Evolutionary conservation across 2,113 vertebrate genomes (phyloP).

Genomic region (Eulemur macaco): DNA sequence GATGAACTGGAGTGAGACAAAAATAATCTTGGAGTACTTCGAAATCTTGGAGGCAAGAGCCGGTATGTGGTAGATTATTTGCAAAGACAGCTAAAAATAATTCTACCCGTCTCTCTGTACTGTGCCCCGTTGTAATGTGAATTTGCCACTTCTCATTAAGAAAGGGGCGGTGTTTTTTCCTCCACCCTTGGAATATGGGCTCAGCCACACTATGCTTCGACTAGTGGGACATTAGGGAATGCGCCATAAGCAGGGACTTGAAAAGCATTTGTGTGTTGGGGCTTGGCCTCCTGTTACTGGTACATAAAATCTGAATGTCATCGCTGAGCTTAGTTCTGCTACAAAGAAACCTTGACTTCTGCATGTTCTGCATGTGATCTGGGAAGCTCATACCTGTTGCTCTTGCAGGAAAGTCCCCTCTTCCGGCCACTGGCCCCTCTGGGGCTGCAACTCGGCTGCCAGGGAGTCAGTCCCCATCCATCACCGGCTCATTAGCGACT

Average conservation of each 20-base stretch:
- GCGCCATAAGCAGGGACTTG: background rate
- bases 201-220: background rate
- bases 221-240: background rate
- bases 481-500: slow-evolving; percentile 67
- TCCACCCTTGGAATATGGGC: background rate
- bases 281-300: background rate
- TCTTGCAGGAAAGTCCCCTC: slow-evolving; percentile 32
- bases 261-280: background rate
- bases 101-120: background rate
- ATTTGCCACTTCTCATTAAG: background rate
- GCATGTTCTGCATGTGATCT: background rate
- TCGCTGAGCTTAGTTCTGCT: background rate
- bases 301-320: background rate
- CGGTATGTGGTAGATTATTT: background rate
- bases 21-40: background rate
- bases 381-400: background rate
- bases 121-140: background rate
- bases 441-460: slow-evolving; percentile 53
- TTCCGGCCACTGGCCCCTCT: slow-evolving; percentile 21
- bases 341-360: background rate
- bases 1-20: background rate
- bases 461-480: background rate
- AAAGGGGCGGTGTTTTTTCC: background rate
- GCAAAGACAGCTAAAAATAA: background rate
- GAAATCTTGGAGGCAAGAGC: background rate